Conservation (phyloP, 2,113 vertebrate species). For the Eptesicus fuscus region DNA sequence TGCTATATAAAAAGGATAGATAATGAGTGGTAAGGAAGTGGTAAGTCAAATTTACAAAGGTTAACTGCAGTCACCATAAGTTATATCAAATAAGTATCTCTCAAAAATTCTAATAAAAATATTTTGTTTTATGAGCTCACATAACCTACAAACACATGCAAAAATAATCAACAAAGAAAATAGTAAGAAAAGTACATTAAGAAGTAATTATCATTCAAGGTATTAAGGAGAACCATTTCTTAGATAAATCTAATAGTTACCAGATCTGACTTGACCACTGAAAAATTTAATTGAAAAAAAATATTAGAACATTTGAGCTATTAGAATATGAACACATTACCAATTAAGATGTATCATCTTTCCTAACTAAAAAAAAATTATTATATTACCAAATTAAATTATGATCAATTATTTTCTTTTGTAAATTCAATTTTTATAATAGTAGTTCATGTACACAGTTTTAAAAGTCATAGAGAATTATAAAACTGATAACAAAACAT, state of each 20-base stretch:
- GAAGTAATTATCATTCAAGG: background rate
- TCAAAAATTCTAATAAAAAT: background rate
- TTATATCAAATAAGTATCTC: slow-evolving; percentile 10
- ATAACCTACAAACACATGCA: background rate
- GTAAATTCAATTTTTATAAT: slow-evolving; percentile 11
- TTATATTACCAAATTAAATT: slow-evolving; percentile 8
- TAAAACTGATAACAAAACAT: background rate
- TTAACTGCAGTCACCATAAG: background rate
- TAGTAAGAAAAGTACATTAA: slow-evolving; percentile 5
- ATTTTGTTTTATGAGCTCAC: background rate
- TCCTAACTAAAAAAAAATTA: background rate
- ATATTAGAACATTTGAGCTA: background rate
- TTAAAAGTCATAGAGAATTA: slow-evolving; percentile 31
- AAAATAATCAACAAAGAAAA: slow-evolving; percentile 24
- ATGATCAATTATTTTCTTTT: background rate
- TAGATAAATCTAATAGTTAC: background rate
- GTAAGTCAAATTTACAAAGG: background rate
- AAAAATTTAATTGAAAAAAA: slow-evolving; percentile 19
- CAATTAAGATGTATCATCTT: background rate
- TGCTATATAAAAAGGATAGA: background rate
- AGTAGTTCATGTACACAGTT: background rate
- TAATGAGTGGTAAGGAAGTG: background rate
- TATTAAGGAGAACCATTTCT: background rate
- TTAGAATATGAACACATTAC: background rate
- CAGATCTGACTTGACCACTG: background rate